phyloP scores from a whole-genome alignment of 1,140 invertebrate species.

The Drosophila eugracilis region DNA sequence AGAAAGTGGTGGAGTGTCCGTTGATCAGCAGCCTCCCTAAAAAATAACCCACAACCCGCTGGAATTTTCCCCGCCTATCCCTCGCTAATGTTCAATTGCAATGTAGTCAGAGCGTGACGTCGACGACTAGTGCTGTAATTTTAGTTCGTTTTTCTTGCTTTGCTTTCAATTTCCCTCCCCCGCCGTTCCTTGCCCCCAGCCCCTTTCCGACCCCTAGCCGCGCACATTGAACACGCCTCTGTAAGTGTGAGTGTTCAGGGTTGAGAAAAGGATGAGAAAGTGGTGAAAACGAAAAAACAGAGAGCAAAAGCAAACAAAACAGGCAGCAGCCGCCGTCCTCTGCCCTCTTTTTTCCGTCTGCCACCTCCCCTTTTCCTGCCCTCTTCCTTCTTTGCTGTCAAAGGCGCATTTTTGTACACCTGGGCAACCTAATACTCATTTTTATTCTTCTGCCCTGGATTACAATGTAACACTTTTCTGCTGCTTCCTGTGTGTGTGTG shows the following conservation, averaged over 20 bases:
- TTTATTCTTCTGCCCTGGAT: conserved; percentile 78
- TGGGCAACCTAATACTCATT: conserved; percentile 84
- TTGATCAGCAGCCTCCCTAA: conserved; percentile 19
- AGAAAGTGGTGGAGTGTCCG: not conserved
- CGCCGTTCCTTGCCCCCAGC: not conserved
- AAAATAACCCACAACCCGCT: not conserved
- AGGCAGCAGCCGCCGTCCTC: conserved; percentile 48
- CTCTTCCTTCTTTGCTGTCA: conserved; percentile 38
- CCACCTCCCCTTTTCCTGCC: not conserved
- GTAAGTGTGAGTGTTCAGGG: conserved; percentile 20
- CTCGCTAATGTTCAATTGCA: conserved; percentile 48
- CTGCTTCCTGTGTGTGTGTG: conserved; percentile 1
- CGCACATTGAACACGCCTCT: conserved; percentile 52
- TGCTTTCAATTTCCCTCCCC: conserved; percentile 52
- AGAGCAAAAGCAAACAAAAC: conserved; percentile 51
- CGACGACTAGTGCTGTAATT: conserved; percentile 79
- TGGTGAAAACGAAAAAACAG: conserved; percentile 78
- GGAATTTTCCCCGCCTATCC: conserved; percentile 14
- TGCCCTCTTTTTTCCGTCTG: conserved; percentile 27
- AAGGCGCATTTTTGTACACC: conserved; percentile 84
- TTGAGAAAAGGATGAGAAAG: conserved; percentile 82
- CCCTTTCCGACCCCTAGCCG: conserved; percentile 29
- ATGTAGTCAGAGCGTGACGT: conserved; percentile 54
- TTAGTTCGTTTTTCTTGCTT: conserved; percentile 81
- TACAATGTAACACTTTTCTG: conserved; percentile 37